Base-by-base conservation (phyloP, 2,888 invertebrate genomes). In the Steinernema carpocapsae region DNA sequence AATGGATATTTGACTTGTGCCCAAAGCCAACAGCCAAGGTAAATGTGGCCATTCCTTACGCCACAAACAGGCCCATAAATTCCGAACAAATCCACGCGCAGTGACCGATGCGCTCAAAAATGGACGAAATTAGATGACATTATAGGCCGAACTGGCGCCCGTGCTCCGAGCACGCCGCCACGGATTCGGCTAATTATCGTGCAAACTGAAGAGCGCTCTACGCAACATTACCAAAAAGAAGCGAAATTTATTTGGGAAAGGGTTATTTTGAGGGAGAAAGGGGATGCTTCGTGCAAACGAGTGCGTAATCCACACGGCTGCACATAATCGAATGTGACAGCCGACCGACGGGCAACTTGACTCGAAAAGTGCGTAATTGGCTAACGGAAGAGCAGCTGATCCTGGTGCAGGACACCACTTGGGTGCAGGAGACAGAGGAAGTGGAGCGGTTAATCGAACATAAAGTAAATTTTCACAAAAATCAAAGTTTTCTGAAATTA, bases 151-250 rank as follows among this genome's bases (percentile, higher is more conserved):
- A 26, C 22, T 10, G 12, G 12, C 51, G 51, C 10, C 6, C 12
- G 51, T 6, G 51, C 7, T 22, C 12, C 56, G 26, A 24, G 24
- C 6, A 26, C 26, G 56, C 22, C 56, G 6, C 56, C 6, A 19
- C 56, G 56, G 56, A 56, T 56, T 56, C 26, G 56, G 56, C 56
- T 56, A 56, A 56, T 56, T 56, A 56, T 56, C 56, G 56, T 6
- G 4, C n/a, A n/a, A n/a, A n/a, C 4, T 19, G 48, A 19, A 48
- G 7, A 17, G 48, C 48, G 48, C 48, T 17, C 22, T 26, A 56
- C 56, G 26, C 26, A 48, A 56, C 56, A 56, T 26, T 12, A 24
- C 56, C 56, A 56, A 26, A 22, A 26, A 56, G 12, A 26, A 7
- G 43, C 43, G 10, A 19, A 56, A 56, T 48, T 48, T 17, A 56